Evolutionary conservation across 2,797 vertebrate species (phyloP), one percentile per base, ranked within the genome.

Genomic region (Peromyscus eremicus): DNA sequence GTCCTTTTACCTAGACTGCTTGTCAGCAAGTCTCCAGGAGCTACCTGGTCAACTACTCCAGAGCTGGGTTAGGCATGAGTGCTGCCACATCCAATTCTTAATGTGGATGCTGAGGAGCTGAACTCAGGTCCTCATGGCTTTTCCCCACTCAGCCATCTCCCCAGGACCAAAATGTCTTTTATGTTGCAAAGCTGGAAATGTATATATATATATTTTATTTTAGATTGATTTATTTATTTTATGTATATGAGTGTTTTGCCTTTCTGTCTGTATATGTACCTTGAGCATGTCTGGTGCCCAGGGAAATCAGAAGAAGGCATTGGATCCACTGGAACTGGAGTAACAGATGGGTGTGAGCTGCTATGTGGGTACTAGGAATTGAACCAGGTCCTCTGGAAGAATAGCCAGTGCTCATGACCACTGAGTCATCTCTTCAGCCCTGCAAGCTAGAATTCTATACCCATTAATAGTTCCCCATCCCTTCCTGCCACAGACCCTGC

Each of bases 401-500:
- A 34, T 17, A 66, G 29, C 40, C 32, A 34, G 62, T 66, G 17
- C 29, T 84, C 82, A 34, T 66, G 64, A 64, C 62, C 32, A 55
- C 52, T 40, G 85, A 57, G 70, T n/a, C 34, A 70, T 86, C 23
- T 86, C 43, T 66, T 23, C n/a, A 71, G 34, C 23, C 25, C 52
- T 57, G 52, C 3, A 60, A 32, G 70, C 70, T 75, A 43, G n/a
- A 81, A 87, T 49, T 76, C 37, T 46, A 14, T 16, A 13, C n/a
- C 6, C 29, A 19, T 34, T 40, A 12, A 66, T n/a, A 73, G 34
- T 1, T 84, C 21, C 17, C 62, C 17, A 16, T 16, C 34, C 10
- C 17, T 1, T 0, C 32, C 13, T 27, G 23, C 11, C 19, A 55
- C 5, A 7, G 4, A 0, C 13, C 32, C 70, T 14, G 11, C 23